A percentile compares a stretch with the other conserved stretches of the same genome.
These are phyloP conservation scores for Sympetrum striolatum DNA, from an alignment of 2,888 invertebrate genomes.

Conservation along the genomic window DNA sequence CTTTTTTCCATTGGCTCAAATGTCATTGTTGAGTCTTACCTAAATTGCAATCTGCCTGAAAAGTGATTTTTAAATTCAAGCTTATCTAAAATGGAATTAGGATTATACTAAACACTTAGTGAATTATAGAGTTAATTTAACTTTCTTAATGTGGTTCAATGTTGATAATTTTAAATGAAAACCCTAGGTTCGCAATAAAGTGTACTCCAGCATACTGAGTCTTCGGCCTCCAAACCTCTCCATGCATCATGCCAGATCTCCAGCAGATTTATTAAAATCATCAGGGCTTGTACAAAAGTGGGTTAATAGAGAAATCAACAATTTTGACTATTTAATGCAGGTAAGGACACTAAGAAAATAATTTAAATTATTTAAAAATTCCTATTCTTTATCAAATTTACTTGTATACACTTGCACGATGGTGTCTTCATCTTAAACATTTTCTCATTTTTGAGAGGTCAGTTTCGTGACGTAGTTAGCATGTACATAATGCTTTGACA, in stretches of 20 bases:
- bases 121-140: not conserved
- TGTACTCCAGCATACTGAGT: conserved; percentile 67
- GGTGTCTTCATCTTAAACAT: too few species aligned
- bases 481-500: too few species aligned
- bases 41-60: too few species aligned
- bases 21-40: too few species aligned
- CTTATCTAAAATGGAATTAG: too few species aligned
- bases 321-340: conserved; percentile 77
- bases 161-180: conserved; percentile 31
- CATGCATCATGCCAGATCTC: conserved; percentile 66
- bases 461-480: too few species aligned
- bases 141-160: conserved; percentile 24
- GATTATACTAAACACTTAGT: not conserved
- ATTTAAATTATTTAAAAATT: too few species aligned
- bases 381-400: too few species aligned
- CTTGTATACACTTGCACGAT: too few species aligned
- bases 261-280: conserved; percentile 66
- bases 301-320: conserved; percentile 73
- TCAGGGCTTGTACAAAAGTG: conserved; percentile 69
- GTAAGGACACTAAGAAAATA: conserved; percentile 47
- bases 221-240: conserved; percentile 67
- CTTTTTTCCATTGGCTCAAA: too few species aligned
- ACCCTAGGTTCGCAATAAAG: conserved; percentile 66
- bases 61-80: too few species aligned
- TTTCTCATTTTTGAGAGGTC: too few species aligned